Conservation (phyloP, 2,888 invertebrate genomes). For the Hydroisotoma schaefferi region DNA sequence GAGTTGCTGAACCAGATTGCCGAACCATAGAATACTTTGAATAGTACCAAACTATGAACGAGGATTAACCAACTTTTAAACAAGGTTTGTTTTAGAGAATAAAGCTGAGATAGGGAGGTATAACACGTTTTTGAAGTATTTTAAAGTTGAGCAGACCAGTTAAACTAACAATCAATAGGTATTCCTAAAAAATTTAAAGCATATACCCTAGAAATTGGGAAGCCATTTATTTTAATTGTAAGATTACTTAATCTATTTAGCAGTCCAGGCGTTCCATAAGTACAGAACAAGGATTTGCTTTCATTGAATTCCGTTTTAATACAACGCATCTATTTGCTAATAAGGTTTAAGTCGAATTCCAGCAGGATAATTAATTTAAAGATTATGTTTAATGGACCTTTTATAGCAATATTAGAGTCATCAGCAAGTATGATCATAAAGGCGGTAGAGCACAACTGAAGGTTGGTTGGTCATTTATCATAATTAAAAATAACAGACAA, state of each 20-base stretch:
- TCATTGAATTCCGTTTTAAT: conserved; percentile 3
- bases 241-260: neutral
- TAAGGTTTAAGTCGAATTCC: neutral
- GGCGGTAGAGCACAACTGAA: too few relatives aligned
- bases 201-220: neutral
- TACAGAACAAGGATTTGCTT: neutral
- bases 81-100: neutral
- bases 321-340: neutral
- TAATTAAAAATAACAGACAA: too few relatives aligned
- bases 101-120: conserved; percentile 1
- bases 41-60: conserved; percentile 10
- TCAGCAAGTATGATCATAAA: conserved; percentile 14
- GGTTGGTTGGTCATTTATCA: too few relatives aligned
- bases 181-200: conserved; percentile 12
- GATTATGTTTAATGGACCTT: neutral
- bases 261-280: neutral
- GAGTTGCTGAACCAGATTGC: too few relatives aligned
- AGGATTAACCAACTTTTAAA: neutral
- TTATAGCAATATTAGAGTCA: neutral
- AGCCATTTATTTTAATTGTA: neutral
- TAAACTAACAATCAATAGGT: conserved; percentile 13
- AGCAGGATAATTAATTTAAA: neutral
- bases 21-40: conserved; percentile 13
- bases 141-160: conserved; percentile 1
- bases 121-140: conserved; percentile 14